These are phyloP conservation scores for Coilia nasus DNA, from an alignment of 2,797 vertebrate genomes.

Conservation along the genomic window DNA sequence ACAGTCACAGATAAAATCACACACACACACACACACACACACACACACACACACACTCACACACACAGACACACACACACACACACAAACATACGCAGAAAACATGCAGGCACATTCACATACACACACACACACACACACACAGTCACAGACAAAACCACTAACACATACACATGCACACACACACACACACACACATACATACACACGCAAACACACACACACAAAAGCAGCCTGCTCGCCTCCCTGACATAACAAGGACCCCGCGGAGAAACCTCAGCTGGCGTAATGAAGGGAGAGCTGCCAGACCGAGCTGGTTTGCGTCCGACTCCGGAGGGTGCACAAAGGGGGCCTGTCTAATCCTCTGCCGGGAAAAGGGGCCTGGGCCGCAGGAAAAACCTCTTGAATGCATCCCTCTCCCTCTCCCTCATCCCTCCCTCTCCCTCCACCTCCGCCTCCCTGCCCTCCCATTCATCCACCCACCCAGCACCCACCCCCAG, in stretches of 20 bases:
- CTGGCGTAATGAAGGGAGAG: constrained; percentile 33
- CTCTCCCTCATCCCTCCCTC: neutral
- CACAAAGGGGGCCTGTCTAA: constrained; percentile 44
- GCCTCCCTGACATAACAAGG: constrained; percentile 6
- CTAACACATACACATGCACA: neutral
- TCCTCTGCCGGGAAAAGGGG: constrained; percentile 36
- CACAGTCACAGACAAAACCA: neutral
- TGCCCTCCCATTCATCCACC: neutral
- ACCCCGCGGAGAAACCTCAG: constrained; percentile 29
- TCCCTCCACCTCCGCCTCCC: neutral
- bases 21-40: neutral
- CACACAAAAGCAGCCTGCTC: neutral
- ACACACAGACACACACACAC: neutral
- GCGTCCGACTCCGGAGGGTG: constrained; percentile 31
- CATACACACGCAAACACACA: neutral
- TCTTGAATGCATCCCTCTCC: constrained; percentile 42
- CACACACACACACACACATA: neutral
- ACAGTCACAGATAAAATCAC: neutral
- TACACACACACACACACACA: neutral
- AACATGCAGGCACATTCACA: neutral
- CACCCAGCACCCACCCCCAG: neutral
- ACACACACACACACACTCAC: neutral
- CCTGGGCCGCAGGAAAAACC: constrained; percentile 30
- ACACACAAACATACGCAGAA: neutral
- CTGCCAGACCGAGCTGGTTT: constrained; percentile 37